Evolutionary conservation across 30 jellyfish, hydroid and myxozoan genomes (phyloP), one percentile per base, ranked within the genome.

Genomic region (Hydractinia symbiolongicarpus): DNA sequence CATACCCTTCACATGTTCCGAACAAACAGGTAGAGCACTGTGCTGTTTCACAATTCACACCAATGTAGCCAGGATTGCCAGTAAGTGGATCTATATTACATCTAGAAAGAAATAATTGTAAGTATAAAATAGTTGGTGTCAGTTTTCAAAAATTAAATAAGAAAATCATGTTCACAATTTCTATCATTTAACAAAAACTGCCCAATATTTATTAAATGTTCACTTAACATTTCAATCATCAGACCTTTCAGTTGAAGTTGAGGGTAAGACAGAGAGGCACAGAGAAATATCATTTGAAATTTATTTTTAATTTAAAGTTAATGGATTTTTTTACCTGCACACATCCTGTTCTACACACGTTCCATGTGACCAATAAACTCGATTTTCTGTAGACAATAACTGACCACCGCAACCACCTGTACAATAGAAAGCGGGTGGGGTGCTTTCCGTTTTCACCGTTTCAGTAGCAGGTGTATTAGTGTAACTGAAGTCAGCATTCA

Each of bases 361-460:
- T 17, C 98, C 98, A 86, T 91, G 78, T 8, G 79, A 89, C 67
- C 88, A 91, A 54, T 68, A 11, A 10, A 78, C 70, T 4, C 53
- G 68, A 73, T 91, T 84, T 16, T 78, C 89, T 10, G 86, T 70
- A 66, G 79, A 58, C 13, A 81, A 53, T 50, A 61, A 55, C 44
- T 90, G 81, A 1, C 98, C 98, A 51, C 98, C 98, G 79, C 98
- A 91, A 5, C 98, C 98, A 60, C 62, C 58, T 19, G 54, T 50
- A 52, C 98, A 91, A 56, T 72, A 67, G 62, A 73, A 91, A 4
- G 96, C 86, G 73, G 95, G 90, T 4, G 96, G 98, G 44, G 85
- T 88, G 55, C 16, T 57, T 55, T 82, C 95, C n/a, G 86, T 79
- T 44, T 85, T 53, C 16, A 53, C 75, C 11, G 77, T 86, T 79